Conservation (phyloP, 2,113 vertebrate species). For the Nothobranchius furzeri region DNA sequence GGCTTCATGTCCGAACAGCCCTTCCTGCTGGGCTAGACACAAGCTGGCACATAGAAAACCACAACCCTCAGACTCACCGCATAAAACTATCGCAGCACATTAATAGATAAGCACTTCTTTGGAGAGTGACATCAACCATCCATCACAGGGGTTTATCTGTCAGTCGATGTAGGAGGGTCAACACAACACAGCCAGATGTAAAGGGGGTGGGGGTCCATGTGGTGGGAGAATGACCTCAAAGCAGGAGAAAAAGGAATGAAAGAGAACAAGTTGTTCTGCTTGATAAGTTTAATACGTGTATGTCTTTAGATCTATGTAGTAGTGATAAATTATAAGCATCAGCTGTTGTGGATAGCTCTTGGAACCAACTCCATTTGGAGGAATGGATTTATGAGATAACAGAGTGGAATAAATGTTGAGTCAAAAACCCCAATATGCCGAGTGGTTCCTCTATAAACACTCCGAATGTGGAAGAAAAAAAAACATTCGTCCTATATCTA, state of each 20-base stretch:
- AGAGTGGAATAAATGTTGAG: no score
- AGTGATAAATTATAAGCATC: no score
- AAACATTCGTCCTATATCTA: no score
- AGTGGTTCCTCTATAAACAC: no score
- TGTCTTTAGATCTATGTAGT: no score
- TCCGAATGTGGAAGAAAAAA: no score
- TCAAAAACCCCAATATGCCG: no score
- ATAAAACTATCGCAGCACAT: constrained; percentile 33
- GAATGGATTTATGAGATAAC: no score
- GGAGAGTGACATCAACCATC: constrained; percentile 66
- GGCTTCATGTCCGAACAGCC: constrained; percentile 43
- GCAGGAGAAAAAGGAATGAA: not conserved
- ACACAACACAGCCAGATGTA: constrained; percentile 62
- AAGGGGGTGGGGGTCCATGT: constrained; percentile 9
- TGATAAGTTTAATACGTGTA: no score
- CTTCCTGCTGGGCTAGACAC: constrained; percentile 23
- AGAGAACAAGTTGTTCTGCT: not conserved
- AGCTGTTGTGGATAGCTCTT: no score
- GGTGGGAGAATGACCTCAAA: not conserved
- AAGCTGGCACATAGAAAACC: constrained; percentile 2
- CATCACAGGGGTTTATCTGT: constrained; percentile 73
- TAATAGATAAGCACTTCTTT: constrained; percentile 61
- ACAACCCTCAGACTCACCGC: constrained; percentile 23
- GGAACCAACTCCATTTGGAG: no score
- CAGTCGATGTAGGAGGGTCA: constrained; percentile 24